Percentiles rank a stretch among this genome's conserved stretches.
These are phyloP conservation scores for Mormyrus iriodes DNA, from an alignment of 2,113 vertebrate genomes.

Conservation along the genomic window DNA sequence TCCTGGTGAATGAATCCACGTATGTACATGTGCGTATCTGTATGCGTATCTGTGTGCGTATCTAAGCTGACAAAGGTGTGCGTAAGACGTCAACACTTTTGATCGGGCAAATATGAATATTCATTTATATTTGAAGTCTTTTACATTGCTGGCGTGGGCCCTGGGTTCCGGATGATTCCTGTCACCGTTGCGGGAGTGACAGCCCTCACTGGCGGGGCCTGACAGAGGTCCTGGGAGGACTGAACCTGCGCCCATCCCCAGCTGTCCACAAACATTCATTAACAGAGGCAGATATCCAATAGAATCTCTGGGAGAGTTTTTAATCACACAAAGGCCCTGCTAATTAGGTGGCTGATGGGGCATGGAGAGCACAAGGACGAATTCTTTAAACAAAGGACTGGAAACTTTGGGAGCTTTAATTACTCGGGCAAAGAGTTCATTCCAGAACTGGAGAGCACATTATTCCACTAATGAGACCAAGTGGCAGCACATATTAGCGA, in stretches of 20 bases:
- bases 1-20: slow-evolving; percentile 77
- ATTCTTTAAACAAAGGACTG: slow-evolving; percentile 99
- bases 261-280: slow-evolving; percentile 99
- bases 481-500: slow-evolving; percentile 72
- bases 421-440: slow-evolving; percentile 99
- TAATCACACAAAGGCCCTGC: slow-evolving; percentile 95
- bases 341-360: slow-evolving; percentile 99
- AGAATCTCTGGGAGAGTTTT: slow-evolving; percentile 99
- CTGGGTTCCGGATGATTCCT: slow-evolving; percentile 83
- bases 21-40: slow-evolving; percentile 30
- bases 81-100: slow-evolving; percentile 94
- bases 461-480: slow-evolving; percentile 91
- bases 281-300: slow-evolving; percentile 97
- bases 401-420: slow-evolving; percentile 99
- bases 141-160: slow-evolving; percentile 80
- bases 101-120: slow-evolving; percentile 98
- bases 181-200: slow-evolving; percentile 92
- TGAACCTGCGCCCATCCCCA: slow-evolving; percentile 81
- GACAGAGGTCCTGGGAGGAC: slow-evolving; percentile 87
- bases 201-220: slow-evolving; percentile 94
- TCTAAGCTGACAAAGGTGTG: slow-evolving; percentile 85
- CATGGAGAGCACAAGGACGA: slow-evolving; percentile 99
- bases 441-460: slow-evolving; percentile 97
- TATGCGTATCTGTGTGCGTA: slow-evolving; percentile 36
- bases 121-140: slow-evolving; percentile 99